Base-by-base conservation (phyloP, 2,797 vertebrate species). In the Gallinago nigripennis region DNA sequence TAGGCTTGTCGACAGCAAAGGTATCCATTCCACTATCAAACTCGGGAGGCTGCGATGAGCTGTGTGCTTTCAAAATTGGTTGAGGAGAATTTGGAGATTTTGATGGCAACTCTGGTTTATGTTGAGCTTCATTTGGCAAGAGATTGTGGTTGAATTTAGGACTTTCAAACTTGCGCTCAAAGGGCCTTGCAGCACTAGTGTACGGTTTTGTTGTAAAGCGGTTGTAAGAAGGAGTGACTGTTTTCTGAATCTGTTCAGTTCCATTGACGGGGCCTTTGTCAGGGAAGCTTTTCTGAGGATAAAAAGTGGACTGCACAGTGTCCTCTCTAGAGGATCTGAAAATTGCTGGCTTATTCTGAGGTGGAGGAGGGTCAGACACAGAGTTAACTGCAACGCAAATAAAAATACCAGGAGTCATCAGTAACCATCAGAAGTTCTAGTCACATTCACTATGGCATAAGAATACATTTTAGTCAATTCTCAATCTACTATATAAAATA, bases 131-230 rank as follows among this genome's bases (percentile, higher is more conserved):
- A 51, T 99, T 99, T 92, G 99, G 99, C 97, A 99, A 98, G 94
- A 99, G 99, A 96, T 99, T 99, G 97, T 99, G 99, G 97, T 99
- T 99, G 98, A 99, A 99, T 97, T 99, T 99, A 2, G 99, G 99
- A 93, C 99, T 99, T 93, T 99, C 99, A 65, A 99, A 99, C 97
- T 99, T 99, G 97, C 99, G 99, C 96, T 99, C 99, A 75, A 99
- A 99, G 12, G 99, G 99, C 73, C 99, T 98, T 3, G 99, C 99
- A 8, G 99, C 97, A 96, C 98, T 99, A 60, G 99, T 99, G 93
- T 99, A 99, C 28, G 99, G 99, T 97, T 99, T 99, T 57, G 99
- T 99, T 80, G 99, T 98, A 76, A 99, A 99, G 95, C 99, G 99
- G 96, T 99, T 99, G 79, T 99, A 99, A 76, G 98, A 97, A 25